Evolutionary conservation across 1,140 invertebrate species (phyloP), one percentile per base, ranked within the genome.

Genomic region (Bombus soroeensis): DNA sequence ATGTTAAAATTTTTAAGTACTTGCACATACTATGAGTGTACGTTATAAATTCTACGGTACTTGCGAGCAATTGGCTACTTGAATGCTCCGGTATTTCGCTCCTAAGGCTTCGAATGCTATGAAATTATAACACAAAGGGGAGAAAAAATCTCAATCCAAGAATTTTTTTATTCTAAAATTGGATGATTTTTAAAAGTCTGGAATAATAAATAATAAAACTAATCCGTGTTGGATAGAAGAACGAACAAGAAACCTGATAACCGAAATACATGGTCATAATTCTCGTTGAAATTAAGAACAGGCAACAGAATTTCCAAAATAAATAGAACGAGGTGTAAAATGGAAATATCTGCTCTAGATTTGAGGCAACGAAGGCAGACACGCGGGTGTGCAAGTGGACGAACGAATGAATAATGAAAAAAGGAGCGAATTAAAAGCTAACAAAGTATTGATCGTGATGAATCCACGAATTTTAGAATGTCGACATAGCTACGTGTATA

Each of bases 381-480:
- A 18, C 15, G 47, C n/a, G n/a, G 12, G 2, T 12, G 39, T 15
- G 39, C 1, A 6, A 13, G 18, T 1, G 4, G 10, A 18, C 18
- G 28, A 28, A 73, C 18, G 41, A 39, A 28, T 32, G 41, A 32
- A 47, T 22, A 43, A 72, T 10, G 41, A 47, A 73, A 73, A 73
- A 43, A 73, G 25, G 8, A 32, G 18, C 28, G 41, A 47, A 73
- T 73, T 73, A 73, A 73, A 47, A 43, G 41, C 41, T 9, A 47
- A 22, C 71, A 47, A 73, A 47, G 39, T 73, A 73, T 73, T 22
- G 71, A 73, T 73, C 71, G 15, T 18, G 28, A 43, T 41, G 71
- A 73, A 47, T 47, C 8, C 41, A 32, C 41, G 15, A 43, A 73
- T 43, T 72, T 72, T 73, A 43, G 9, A 28, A 41, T 2, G 37